phyloP scores from a whole-genome alignment of 2,797 vertebrate species.

The Rhinogobio ventralis region DNA sequence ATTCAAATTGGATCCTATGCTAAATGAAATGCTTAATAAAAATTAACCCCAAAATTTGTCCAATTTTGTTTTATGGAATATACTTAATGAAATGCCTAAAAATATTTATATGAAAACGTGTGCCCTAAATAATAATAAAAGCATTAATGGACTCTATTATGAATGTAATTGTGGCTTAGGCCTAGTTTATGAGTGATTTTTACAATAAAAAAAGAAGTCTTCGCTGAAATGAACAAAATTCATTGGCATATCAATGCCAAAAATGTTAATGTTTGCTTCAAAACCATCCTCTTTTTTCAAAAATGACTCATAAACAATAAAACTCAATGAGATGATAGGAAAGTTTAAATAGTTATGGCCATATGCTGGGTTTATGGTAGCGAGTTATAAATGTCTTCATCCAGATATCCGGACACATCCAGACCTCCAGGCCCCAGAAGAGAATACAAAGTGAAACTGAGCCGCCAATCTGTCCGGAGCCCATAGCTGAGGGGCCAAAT shows the following conservation, averaged over 20 bases:
- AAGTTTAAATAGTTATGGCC: constrained; percentile 16
- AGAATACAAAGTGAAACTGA: constrained; percentile 46
- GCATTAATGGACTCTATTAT: neutral
- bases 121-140: no score
- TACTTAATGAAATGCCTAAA: neutral
- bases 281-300: neutral
- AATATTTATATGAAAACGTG: neutral
- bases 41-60: neutral
- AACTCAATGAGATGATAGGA: neutral
- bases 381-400: neutral
- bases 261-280: neutral
- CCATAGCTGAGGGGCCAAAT: constrained; percentile 68
- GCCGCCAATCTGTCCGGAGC: constrained; percentile 16
- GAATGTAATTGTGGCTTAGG: neutral
- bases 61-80: neutral
- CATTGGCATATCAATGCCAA: neutral
- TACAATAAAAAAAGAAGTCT: no score
- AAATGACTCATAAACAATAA: constrained; percentile 18
- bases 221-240: neutral
- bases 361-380: constrained; percentile 2
- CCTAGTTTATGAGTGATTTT: neutral
- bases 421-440: constrained; percentile 12
- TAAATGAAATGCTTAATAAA: neutral
- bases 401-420: constrained; percentile 18
- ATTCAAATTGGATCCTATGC: neutral